A percentile compares a stretch with the other conserved stretches of the same genome.
phyloP scores from a whole-genome alignment of 92 coral and sea anemone genomes.

The Bergia sp. region DNA sequence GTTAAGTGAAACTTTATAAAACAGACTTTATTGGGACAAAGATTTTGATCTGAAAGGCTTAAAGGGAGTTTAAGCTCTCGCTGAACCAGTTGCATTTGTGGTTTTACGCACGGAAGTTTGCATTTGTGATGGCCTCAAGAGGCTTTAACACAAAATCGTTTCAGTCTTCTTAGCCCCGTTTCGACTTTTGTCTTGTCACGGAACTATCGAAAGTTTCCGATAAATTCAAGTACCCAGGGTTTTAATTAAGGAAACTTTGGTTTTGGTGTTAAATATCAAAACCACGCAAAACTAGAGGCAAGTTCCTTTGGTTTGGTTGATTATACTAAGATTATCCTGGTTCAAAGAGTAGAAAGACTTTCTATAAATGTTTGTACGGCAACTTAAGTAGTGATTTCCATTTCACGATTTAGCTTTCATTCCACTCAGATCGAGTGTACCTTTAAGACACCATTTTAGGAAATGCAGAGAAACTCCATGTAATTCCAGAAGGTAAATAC shows the following conservation, averaged over 20 bases:
- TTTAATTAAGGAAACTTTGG: not conserved
- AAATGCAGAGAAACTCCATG: not conserved
- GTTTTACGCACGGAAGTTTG: slow-evolving; percentile 23
- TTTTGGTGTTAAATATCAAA: not conserved
- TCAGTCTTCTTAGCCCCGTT: not conserved
- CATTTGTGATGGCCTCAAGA: not conserved
- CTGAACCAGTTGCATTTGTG: slow-evolving; percentile 7
- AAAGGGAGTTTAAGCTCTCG: not conserved
- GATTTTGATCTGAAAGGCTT: not conserved
- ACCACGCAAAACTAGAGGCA: not conserved
- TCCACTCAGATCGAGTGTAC: not conserved
- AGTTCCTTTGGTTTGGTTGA: not conserved
- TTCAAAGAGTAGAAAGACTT: not conserved
- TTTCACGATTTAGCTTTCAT: not conserved
- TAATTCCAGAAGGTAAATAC: not conserved
- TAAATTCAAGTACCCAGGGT: not conserved
- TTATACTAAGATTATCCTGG: not conserved
- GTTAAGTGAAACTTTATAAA: not conserved
- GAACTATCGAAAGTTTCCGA: not conserved
- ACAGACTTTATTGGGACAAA: not conserved
- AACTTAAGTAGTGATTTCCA: not conserved
- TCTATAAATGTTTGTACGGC: not conserved
- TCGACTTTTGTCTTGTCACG: slow-evolving; percentile 9
- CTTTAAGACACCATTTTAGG: not conserved
- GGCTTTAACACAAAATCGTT: not conserved